Evolutionary conservation across 2,113 vertebrate genomes (phyloP), one percentile per base, ranked within the genome.

Genomic region (Zingel zingel): DNA sequence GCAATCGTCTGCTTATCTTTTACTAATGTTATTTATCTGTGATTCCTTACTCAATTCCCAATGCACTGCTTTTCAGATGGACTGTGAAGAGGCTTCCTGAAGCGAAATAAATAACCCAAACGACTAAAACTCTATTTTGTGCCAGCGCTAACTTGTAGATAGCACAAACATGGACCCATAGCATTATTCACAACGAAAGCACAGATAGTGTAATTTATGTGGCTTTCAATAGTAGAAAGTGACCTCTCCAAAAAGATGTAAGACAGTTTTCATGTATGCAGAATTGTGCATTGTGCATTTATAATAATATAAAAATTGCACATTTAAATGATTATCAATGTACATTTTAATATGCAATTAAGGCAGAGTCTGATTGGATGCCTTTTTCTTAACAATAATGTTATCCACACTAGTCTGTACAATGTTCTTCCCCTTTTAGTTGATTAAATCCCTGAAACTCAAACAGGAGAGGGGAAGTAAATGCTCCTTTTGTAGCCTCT

Each of bases 1-100:
- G 25, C 58, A 78, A 45, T 27, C 21, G 19, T 50, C 36, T 69
- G 23, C 54, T 83, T 39, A 66, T 86, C 39, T 59, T 63, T 47
- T 43, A 78, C 39, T 78, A 62, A 30, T 65, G 27, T 77, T 84
- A 78, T 63, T 69, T 54, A 59, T 77, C 58, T 59, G 43, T 53
- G 61, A 68, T 25, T 75, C 43, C 16, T 53, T 30, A 23, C 48
- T 74, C 25, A 62, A 47, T 58, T 74, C 11, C 58, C 48, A 86
- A n/a, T 45, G 43, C 12, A 16, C 33, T 50, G 30, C 71, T 56
- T 50, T 82, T 77, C 63, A 80, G 65, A 27, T 51, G 13, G 58
- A 53, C 50, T 61, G 57, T 62, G 25, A 59, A 54, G 25, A 48
- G 43, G 51, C 45, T 79, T 23, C 73, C 27, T 74, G 47, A 73